Percentiles rank a stretch among this genome's conserved stretches.
These are phyloP conservation scores for Uloborus diversus DNA, from an alignment of 1,140 invertebrate genomes.

Conservation along the genomic window DNA sequence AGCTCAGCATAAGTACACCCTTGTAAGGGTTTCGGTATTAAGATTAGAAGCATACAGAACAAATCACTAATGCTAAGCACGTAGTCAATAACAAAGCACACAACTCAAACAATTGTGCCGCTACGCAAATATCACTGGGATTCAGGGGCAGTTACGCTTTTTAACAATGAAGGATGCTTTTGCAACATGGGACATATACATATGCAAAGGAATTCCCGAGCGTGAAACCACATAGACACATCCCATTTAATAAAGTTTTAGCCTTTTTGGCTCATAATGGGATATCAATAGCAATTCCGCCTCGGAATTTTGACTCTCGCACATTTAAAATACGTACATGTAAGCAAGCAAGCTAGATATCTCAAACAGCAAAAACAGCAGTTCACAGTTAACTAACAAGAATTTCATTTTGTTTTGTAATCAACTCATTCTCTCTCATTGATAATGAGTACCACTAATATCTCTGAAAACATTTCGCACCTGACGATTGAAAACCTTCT, in stretches of 20 bases:
- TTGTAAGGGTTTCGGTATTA: constrained; percentile 32
- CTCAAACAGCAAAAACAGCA: constrained; percentile 50
- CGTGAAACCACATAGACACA: constrained; percentile 21
- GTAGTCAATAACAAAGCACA: constrained; percentile 46
- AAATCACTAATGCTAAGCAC: constrained; percentile 37
- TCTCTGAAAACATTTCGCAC: constrained; percentile 13
- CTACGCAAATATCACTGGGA: constrained; percentile 19
- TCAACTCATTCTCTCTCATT: constrained; percentile 22
- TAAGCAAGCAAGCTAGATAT: constrained; percentile 51
- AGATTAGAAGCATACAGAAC: constrained; percentile 37
- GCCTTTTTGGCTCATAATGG: background rate
- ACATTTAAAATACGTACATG: constrained; percentile 48
- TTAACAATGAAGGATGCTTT: background rate
- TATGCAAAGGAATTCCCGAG: constrained; percentile 12
- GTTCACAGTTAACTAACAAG: constrained; percentile 52
- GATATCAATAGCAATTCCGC: constrained; percentile 5
- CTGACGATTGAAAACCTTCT: constrained; percentile 18
- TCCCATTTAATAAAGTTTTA: constrained; percentile 26
- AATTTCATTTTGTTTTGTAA: constrained; percentile 39
- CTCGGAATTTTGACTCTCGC: background rate
- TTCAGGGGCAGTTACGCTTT: background rate
- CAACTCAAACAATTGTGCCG: constrained; percentile 45
- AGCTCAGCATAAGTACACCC: constrained; percentile 51
- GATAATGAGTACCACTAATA: constrained; percentile 5
- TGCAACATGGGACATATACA: background rate